phyloP scores from a whole-genome alignment of 2,888 invertebrate species.

The Kuschelorhynchus macadamiae region DNA sequence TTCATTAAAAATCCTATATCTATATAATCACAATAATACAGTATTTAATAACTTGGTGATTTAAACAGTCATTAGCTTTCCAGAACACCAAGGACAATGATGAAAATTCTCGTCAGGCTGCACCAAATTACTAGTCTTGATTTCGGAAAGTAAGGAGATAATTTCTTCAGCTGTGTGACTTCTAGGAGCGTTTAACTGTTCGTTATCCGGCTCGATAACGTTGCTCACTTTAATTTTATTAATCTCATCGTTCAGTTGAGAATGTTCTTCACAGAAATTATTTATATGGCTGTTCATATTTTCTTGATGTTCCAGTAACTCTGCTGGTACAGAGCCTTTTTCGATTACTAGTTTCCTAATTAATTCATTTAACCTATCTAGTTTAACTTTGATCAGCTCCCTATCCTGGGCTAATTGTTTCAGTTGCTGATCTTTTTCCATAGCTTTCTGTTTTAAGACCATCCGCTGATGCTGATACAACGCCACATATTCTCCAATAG shows the following conservation, averaged over 20 bases:
- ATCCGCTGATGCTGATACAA: slow-evolving; percentile 96
- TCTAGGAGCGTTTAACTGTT: neutral
- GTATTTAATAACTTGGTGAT: neutral
- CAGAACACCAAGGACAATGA: slow-evolving; percentile 89
- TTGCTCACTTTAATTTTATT: slow-evolving; percentile 53
- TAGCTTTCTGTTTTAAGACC: slow-evolving; percentile 86
- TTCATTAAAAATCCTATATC: slow-evolving; percentile 8
- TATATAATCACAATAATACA: slow-evolving; percentile 3
- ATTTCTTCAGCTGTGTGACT: slow-evolving; percentile 78
- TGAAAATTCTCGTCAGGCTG: slow-evolving; percentile 79
- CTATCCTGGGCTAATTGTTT: slow-evolving; percentile 81
- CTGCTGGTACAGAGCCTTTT: slow-evolving; percentile 60
- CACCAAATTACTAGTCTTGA: slow-evolving; percentile 80
- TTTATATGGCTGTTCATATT: slow-evolving; percentile 54
- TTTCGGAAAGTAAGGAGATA: slow-evolving; percentile 82
- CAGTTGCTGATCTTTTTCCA: slow-evolving; percentile 89
- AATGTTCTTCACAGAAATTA: slow-evolving; percentile 60
- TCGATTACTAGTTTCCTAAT: slow-evolving; percentile 74
- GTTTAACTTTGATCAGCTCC: slow-evolving; percentile 71
- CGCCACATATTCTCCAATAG: slow-evolving; percentile 97
- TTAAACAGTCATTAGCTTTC: slow-evolving; percentile 81
- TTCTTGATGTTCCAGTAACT: slow-evolving; percentile 59
- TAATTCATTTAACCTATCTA: slow-evolving; percentile 78
- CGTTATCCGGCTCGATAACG: slow-evolving; percentile 2
- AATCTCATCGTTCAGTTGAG: slow-evolving; percentile 58